These are phyloP conservation scores for Monomorium pharaonis DNA, from an alignment of 1,140 invertebrate genomes.

Conservation along the genomic window DNA sequence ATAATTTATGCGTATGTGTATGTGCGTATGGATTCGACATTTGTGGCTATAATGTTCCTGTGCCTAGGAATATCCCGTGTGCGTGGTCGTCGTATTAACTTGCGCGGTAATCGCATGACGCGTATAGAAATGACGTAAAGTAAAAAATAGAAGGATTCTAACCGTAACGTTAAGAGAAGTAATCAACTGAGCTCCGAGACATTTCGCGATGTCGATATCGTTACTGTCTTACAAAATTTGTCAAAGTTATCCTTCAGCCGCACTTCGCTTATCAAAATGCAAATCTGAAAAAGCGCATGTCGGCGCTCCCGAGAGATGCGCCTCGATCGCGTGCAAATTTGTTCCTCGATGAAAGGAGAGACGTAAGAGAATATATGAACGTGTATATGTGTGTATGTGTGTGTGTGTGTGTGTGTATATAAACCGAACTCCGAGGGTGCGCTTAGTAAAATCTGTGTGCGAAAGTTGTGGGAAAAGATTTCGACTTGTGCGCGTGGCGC, in stretches of 20 bases:
- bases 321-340: conserved; percentile 24
- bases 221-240: conserved; percentile 41
- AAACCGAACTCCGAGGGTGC: conserved; percentile 37
- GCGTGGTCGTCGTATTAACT: conserved; percentile 10
- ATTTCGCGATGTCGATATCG: neutral
- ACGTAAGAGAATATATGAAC: conserved; percentile 45
- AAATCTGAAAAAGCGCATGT: conserved; percentile 19
- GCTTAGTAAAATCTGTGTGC: conserved; percentile 49
- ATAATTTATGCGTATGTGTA: conserved; percentile 45
- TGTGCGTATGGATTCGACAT: conserved; percentile 49
- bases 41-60: conserved; percentile 8
- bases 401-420: conserved; percentile 33
- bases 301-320: conserved; percentile 1
- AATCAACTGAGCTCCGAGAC: conserved; percentile 29
- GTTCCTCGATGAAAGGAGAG: conserved; percentile 29
- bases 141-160: conserved; percentile 26
- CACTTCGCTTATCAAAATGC: conserved; percentile 43
- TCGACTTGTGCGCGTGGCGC: conserved; percentile 31
- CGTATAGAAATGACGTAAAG: conserved; percentile 1
- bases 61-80: conserved; percentile 8
- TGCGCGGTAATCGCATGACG: neutral
- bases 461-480: conserved; percentile 36
- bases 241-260: neutral
- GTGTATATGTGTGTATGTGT: conserved; percentile 29
- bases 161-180: conserved; percentile 6